Base-by-base conservation (phyloP, 2,113 vertebrate genomes). In the Engystomops pustulosus region DNA sequence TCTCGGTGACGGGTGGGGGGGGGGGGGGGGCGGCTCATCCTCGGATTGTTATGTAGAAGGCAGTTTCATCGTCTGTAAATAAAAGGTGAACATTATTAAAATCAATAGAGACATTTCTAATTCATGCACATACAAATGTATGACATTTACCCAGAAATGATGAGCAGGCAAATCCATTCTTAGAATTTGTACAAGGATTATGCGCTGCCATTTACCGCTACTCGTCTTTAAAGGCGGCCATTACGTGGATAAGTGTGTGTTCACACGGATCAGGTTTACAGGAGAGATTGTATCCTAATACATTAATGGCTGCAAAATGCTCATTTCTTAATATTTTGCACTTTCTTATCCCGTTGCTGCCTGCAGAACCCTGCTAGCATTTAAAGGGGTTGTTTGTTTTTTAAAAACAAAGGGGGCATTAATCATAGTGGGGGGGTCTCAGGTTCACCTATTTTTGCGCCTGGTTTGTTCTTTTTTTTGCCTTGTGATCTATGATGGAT, bases 71-170 rank as follows among this genome's bases (percentile, higher is more conserved):
- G n/a, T 25, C 30, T 72, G 69, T 41, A 55, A 72, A 44, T 58
- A 47, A 55, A 25, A 53, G 51, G 68, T 38, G 49, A 72, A 72
- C 68, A 55, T 82, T 45, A 82, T 82, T 82, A 72, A 82, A 82
- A 82, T 82, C 80, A 74, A 82, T 82, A 41, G 55, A 60, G 49
- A 55, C 47, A 82, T 72, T 58, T 25, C 12, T 60, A 53, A 53
- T 70, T 49, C 69, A 82, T 53, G 38, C 68, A 81, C 38, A 74
- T 41, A 82, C 27, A 71, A 81, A 80, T 55, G 58, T 55, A 30
- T 82, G 80, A 82, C 80, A 82, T 82, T 82, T 82, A 27, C 44
- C n/a, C n/a, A 45, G 69, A 82, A 45, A 45, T 58, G 49, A 72
- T 72, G 51, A 82, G 53, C 41, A 27, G 38, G 68, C 51, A 55